Conservation (phyloP, 2,113 vertebrate genomes). For the Recurvirostra avosetta region DNA sequence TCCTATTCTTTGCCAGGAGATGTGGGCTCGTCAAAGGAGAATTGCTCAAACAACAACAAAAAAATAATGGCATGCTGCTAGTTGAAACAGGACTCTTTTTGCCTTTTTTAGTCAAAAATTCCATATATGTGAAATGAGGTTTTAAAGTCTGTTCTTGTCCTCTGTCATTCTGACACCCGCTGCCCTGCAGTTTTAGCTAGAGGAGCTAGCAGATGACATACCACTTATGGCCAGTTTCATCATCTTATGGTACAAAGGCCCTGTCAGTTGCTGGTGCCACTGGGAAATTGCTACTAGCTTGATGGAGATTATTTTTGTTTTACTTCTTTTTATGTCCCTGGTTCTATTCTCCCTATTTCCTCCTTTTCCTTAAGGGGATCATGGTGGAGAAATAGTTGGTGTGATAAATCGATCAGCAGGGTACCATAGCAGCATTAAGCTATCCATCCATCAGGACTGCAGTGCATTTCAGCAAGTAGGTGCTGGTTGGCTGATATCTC, state of each 20-base stretch:
- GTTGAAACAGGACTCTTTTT: neutral
- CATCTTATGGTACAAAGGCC: neutral
- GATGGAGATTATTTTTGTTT: conserved; percentile 44
- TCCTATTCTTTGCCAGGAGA: neutral
- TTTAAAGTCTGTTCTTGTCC: neutral
- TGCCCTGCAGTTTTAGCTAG: neutral
- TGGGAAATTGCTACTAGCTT: conserved; percentile 10
- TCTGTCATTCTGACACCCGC: neutral
- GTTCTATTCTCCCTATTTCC: neutral
- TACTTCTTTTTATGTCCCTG: conserved; percentile 24
- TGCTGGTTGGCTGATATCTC: conserved; percentile 21
- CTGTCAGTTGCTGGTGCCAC: neutral
- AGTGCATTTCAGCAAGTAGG: neutral
- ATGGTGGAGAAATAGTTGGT: neutral
- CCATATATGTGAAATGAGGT: neutral
- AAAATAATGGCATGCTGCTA: neutral
- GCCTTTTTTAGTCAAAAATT: neutral
- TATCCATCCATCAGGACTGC: conserved; percentile 33
- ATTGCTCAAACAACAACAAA: neutral
- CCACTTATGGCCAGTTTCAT: neutral
- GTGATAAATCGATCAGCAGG: conserved; percentile 40
- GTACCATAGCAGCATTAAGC: conserved; percentile 34
- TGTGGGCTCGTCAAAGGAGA: neutral
- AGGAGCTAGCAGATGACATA: neutral
- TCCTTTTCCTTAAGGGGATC: conserved; percentile 34